Evolutionary conservation across 1,140 invertebrate genomes (phyloP).

Genomic region (Lordiphosa mommai): DNA sequence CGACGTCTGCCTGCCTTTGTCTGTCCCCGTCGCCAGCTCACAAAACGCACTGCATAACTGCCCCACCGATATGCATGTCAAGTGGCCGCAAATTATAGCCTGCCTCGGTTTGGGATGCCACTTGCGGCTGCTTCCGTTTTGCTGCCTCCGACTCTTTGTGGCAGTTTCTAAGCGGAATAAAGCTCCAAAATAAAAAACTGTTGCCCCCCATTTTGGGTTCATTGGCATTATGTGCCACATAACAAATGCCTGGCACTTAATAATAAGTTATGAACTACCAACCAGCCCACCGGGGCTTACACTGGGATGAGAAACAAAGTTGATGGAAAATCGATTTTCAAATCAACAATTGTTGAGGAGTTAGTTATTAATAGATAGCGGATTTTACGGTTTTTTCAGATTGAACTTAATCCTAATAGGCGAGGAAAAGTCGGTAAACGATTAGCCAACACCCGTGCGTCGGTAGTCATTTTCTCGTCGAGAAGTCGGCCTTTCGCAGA

Average conservation of each 20-base stretch:
- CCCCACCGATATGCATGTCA: conserved; percentile 58
- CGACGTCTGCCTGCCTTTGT: neutral
- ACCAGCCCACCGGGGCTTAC: neutral
- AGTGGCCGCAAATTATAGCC: conserved; percentile 60
- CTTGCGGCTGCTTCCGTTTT: conserved; percentile 62
- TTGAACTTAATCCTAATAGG: too few species aligned
- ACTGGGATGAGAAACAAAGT: too few species aligned
- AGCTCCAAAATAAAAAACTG: conserved; percentile 5
- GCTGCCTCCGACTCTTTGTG: conserved; percentile 17
- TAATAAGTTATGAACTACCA: conserved; percentile 45
- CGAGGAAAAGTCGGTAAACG: too few species aligned
- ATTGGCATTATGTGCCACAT: conserved; percentile 71
- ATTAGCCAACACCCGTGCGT: too few species aligned
- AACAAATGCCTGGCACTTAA: conserved; percentile 52
- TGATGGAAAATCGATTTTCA: too few species aligned
- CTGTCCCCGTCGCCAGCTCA: conserved; percentile 12
- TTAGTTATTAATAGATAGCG: too few species aligned
- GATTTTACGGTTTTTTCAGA: too few species aligned
- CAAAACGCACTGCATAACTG: neutral
- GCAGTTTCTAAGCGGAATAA: conserved; percentile 37
- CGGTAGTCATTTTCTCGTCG: too few species aligned
- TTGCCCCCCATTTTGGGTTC: conserved; percentile 33
- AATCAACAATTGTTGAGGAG: too few species aligned
- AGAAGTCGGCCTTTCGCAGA: too few species aligned
- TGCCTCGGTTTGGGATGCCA: conserved; percentile 23